These are phyloP conservation scores for Coronaproctus castanopsis DNA, from an alignment of 2,888 invertebrate species.

Conservation along the genomic window DNA sequence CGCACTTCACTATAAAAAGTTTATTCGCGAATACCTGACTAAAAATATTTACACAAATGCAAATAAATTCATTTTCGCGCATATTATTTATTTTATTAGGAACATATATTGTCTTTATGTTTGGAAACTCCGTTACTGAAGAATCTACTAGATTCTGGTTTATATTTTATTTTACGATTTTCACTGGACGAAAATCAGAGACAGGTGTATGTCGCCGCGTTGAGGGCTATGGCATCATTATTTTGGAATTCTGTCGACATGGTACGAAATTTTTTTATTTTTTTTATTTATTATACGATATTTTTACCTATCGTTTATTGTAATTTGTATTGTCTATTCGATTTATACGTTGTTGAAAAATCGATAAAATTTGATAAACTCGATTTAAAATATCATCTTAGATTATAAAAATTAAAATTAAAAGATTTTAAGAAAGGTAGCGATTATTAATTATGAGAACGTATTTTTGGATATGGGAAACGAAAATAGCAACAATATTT, in stretches of 20 bases:
- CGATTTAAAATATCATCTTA: too few relatives aligned
- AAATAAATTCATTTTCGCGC: too few relatives aligned
- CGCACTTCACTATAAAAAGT: too few relatives aligned
- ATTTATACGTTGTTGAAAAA: not conserved
- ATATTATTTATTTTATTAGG: too few relatives aligned
- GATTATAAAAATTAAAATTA: too few relatives aligned
- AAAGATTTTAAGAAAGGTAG: too few relatives aligned
- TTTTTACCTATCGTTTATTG: not conserved
- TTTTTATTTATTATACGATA: not conserved
- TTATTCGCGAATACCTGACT: too few relatives aligned
- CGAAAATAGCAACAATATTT: too few relatives aligned
- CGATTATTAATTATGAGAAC: too few relatives aligned
- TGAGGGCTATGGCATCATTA: constrained; percentile 52
- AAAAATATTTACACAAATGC: too few relatives aligned
- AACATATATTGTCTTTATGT: constrained; percentile 6
- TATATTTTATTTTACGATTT: constrained; percentile 28
- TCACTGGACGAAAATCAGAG: constrained; percentile 65
- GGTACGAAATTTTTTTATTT: constrained; percentile 1
- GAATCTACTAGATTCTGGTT: constrained; percentile 12
- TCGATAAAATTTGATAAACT: too few relatives aligned
- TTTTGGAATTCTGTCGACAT: constrained; percentile 36
- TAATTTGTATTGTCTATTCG: not conserved
- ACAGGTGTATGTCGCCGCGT: constrained; percentile 48
- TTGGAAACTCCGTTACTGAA: constrained; percentile 6
- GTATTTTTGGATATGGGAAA: too few relatives aligned